A percentile compares a stretch with the other conserved stretches of the same genome.
phyloP scores from a whole-genome alignment of 1,140 invertebrate species.

The Pemphigus obesinymphae region DNA sequence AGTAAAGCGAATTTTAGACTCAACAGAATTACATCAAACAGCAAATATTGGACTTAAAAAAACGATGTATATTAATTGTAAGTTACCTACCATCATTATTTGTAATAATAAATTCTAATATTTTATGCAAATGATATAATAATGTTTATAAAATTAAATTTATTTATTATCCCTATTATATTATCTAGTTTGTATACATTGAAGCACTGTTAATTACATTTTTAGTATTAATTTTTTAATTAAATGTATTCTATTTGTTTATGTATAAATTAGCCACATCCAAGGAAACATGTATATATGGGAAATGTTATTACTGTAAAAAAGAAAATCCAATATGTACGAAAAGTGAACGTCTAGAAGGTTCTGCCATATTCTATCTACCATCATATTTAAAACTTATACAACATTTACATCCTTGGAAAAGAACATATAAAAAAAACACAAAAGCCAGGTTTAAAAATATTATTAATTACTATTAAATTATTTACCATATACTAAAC shows the following conservation, averaged over 20 bases:
- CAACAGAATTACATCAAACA: conserved; percentile 52
- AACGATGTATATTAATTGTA: conserved; percentile 29
- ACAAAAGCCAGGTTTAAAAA: conserved; percentile 58
- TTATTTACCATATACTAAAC: too few species aligned
- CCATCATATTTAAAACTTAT: conserved; percentile 62
- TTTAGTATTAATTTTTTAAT: too few species aligned
- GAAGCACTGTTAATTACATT: too few species aligned
- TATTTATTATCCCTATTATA: neutral
- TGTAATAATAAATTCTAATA: neutral
- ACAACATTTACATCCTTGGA: conserved; percentile 78
- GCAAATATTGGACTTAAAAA: conserved; percentile 17
- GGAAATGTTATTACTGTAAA: conserved; percentile 84
- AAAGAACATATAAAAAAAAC: conserved; percentile 74
- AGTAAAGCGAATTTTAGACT: conserved; percentile 70
- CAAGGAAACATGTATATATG: conserved; percentile 73
- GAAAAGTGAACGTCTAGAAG: conserved; percentile 66
- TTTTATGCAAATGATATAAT: neutral
- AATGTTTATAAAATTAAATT: neutral
- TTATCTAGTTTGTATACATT: neutral
- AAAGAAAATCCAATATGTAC: conserved; percentile 76
- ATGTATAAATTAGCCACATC: conserved; percentile 30
- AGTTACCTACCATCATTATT: neutral
- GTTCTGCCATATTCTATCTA: conserved; percentile 78
- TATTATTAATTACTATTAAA: neutral
- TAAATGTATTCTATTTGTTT: neutral